A percentile compares a stretch with the other conserved stretches of the same genome.
These are phyloP conservation scores for Leptinotarsa haldemani DNA, from an alignment of 2,888 invertebrate species.

Conservation along the genomic window DNA sequence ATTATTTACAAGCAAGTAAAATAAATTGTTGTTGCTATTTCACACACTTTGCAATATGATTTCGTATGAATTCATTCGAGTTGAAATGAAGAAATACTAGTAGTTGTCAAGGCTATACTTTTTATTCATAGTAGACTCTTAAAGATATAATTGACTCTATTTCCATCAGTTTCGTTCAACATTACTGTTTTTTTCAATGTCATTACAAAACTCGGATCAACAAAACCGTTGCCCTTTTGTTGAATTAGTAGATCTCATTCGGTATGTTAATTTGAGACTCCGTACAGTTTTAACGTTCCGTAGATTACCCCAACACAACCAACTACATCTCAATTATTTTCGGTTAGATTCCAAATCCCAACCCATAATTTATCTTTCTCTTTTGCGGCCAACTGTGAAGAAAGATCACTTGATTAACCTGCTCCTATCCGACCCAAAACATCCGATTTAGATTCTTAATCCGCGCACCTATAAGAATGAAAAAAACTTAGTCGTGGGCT, in stretches of 20 bases:
- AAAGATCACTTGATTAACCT: slow-evolving; percentile 53
- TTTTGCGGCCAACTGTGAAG: slow-evolving; percentile 41
- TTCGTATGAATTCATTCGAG: no score
- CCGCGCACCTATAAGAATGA: not conserved
- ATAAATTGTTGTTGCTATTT: no score
- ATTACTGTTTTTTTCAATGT: not conserved
- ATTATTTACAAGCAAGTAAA: no score
- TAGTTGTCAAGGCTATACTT: no score
- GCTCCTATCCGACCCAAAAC: slow-evolving; percentile 34
- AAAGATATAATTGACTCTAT: no score
- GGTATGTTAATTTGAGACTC: not conserved
- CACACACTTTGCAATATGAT: no score
- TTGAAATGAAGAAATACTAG: no score
- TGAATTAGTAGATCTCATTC: no score
- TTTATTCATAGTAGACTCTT: no score
- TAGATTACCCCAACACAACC: not conserved
- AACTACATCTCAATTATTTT: slow-evolving; percentile 45
- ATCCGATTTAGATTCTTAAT: slow-evolving; percentile 1
- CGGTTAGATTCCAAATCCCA: slow-evolving; percentile 45
- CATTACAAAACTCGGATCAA: no score
- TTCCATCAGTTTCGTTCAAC: no score
- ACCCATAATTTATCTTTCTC: slow-evolving; percentile 50
- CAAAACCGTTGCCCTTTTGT: no score
- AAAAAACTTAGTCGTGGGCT: not conserved
- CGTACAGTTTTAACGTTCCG: not conserved